Percentiles rank a stretch among this genome's conserved stretches.
Conservation (phyloP, 2,888 invertebrate genomes). For the Polyploca ridens region DNA sequence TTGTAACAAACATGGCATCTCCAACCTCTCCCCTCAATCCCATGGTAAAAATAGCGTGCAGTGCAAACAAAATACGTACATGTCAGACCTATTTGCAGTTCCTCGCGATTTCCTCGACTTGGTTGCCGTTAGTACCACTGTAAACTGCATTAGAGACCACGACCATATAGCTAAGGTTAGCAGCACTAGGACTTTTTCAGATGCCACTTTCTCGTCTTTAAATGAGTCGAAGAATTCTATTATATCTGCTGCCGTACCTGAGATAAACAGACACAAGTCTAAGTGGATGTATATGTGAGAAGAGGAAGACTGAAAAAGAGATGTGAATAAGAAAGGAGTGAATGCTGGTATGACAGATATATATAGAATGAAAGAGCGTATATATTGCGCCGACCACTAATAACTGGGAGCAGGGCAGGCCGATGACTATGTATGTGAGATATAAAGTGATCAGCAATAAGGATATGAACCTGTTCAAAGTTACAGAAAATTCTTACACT, state of each 20-base stretch:
- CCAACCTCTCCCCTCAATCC: background rate
- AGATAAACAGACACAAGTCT: background rate
- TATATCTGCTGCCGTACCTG: conserved; percentile 96
- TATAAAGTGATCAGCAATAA: too few species aligned
- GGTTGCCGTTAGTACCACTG: conserved; percentile 96
- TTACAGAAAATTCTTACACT: too few species aligned
- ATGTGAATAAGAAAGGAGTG: too few species aligned
- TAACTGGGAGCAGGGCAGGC: too few species aligned
- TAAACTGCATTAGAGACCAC: conserved; percentile 97
- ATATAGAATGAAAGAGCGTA: too few species aligned
- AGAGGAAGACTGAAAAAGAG: too few species aligned
- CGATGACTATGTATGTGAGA: too few species aligned
- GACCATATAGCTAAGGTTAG: conserved; percentile 96
- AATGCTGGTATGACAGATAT: too few species aligned
- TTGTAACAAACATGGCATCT: background rate
- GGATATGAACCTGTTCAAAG: too few species aligned
- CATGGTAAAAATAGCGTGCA: conserved; percentile 16
- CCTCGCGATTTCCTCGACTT: conserved; percentile 91
- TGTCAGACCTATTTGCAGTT: conserved; percentile 83
- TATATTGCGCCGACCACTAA: too few species aligned
- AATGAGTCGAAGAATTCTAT: conserved; percentile 99
- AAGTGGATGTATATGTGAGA: too few species aligned
- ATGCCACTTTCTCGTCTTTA: conserved; percentile 93
- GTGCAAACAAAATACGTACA: conserved; percentile 66
- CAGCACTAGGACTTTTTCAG: conserved; percentile 91